Base-by-base conservation (phyloP, 2,888 invertebrate genomes). In the Cosmia trapezina region DNA sequence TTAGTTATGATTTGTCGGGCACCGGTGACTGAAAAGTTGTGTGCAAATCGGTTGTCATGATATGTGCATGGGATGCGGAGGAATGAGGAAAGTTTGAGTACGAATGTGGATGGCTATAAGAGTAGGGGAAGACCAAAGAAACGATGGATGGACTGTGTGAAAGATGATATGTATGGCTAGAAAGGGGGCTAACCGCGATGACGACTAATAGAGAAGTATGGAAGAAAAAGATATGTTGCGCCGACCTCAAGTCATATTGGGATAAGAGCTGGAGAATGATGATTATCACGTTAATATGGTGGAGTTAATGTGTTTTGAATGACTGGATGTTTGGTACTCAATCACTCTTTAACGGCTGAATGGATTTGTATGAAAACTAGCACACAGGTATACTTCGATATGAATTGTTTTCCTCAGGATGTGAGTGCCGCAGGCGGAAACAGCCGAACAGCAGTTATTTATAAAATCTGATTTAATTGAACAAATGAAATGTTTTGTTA, bases 341-440 rank as follows among this genome's bases (percentile, higher is more conserved):
- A 33, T 11, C 4, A 54, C 11, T 6, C 19, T 57, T 28, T 4
- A 12, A 19, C 3, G 4, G 7, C 57, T 12, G 19, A n/a, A 37
- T 7, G 12, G 12, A n/a, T 19, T 19, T n/a, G 7, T 4, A 37
- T 37, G 8, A 28, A n/a, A 57, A 33, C 19, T 6, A 1, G 9
- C 9, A 22, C 17, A 43, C 0, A 43, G 17, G 17, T 61, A 11
- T 17, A 28, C 43, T n/a, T 14, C 2, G 22, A 41, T 60, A 28
- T 43, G 41, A 43, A 43, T 33, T n/a, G 64, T 33, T 69, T 68
- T 53, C 17, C 28, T n/a, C 11, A 33, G n/a, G 51, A 45, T 45
- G 12, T 19, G 54, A 33, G 33, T 33, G 4, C 28, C 53, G 19
- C 45, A 19, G 6, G 22, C 43, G 43, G 43, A 69, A 69, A 66